phyloP scores from a whole-genome alignment of 1,140 invertebrate genomes.

The Liolophura sinensis region DNA sequence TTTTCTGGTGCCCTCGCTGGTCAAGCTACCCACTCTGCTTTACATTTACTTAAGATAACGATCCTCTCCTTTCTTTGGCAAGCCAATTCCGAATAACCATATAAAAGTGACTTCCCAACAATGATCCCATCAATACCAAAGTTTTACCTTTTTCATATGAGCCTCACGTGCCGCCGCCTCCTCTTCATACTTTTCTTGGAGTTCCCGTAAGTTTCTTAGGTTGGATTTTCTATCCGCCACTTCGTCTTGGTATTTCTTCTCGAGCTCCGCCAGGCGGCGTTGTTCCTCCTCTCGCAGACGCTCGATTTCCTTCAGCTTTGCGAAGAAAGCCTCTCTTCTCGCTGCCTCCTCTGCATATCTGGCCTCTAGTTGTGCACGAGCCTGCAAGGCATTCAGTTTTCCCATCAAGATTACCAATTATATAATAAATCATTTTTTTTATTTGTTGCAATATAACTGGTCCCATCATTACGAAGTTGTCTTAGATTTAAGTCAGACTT shows the following conservation, averaged over 20 bases:
- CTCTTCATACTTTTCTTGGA: background rate
- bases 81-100: too few relatives aligned
- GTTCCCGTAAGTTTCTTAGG: constrained; percentile 39
- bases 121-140: too few relatives aligned
- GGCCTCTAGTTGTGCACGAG: constrained; percentile 26
- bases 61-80: too few relatives aligned
- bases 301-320: too few relatives aligned
- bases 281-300: constrained; percentile 83
- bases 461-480: too few relatives aligned
- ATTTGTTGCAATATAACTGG: too few relatives aligned
- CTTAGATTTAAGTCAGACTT: too few relatives aligned
- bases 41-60: too few relatives aligned
- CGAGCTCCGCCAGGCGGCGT: constrained; percentile 76
- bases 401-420: background rate
- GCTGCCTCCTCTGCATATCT: constrained; percentile 2
- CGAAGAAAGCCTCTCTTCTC: background rate
- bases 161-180: background rate
- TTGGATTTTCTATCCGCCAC: constrained; percentile 59
- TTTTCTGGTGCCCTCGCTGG: too few relatives aligned
- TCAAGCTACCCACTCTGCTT: too few relatives aligned
- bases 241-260: constrained; percentile 78
- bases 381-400: constrained; percentile 11
- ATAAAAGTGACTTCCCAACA: too few relatives aligned
- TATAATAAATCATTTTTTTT: background rate
- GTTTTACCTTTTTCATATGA: constrained; percentile 1